Evolutionary conservation across 2,797 vertebrate species (phyloP).

Genomic region (Galagoides demidoff): DNA sequence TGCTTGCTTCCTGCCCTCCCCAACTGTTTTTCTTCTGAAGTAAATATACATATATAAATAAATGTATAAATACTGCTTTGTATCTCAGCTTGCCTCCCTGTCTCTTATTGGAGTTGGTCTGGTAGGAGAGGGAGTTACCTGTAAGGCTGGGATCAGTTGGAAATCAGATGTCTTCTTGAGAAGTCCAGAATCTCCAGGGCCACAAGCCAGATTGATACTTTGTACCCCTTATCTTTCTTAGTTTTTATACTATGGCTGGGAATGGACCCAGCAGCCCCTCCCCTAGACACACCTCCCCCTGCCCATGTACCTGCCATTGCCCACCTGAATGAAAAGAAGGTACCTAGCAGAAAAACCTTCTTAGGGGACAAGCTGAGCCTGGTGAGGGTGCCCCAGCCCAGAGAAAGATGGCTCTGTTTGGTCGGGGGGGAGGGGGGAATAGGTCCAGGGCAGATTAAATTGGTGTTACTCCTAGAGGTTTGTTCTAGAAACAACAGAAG

Average conservation of each 20-base stretch:
- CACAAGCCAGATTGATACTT: not conserved
- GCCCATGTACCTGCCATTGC: not conserved
- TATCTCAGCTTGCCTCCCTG: constrained; percentile 82
- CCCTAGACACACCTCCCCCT: too few relatives aligned
- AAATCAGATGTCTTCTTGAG: not conserved
- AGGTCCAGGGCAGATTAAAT: not conserved
- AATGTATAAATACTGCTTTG: constrained; percentile 90
- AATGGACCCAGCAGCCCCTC: not conserved
- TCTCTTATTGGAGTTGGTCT: constrained; percentile 41
- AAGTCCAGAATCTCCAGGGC: not conserved
- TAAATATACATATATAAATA: constrained; percentile 88
- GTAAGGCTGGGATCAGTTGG: not conserved
- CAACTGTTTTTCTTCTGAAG: constrained; percentile 81
- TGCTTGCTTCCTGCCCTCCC: constrained; percentile 58
- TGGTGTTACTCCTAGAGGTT: not conserved
- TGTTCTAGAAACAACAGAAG: not conserved
- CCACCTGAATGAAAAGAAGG: not conserved
- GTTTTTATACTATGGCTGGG: not conserved
- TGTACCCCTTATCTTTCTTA: not conserved
- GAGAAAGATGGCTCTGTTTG: not conserved
- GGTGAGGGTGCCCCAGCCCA: not conserved
- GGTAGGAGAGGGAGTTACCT: not conserved
- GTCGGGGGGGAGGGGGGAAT: not conserved
- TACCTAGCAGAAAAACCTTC: not conserved
- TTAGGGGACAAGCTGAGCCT: not conserved